Conservation (phyloP, 2,888 invertebrate genomes). For the Nematopogon swammerdamellus region DNA sequence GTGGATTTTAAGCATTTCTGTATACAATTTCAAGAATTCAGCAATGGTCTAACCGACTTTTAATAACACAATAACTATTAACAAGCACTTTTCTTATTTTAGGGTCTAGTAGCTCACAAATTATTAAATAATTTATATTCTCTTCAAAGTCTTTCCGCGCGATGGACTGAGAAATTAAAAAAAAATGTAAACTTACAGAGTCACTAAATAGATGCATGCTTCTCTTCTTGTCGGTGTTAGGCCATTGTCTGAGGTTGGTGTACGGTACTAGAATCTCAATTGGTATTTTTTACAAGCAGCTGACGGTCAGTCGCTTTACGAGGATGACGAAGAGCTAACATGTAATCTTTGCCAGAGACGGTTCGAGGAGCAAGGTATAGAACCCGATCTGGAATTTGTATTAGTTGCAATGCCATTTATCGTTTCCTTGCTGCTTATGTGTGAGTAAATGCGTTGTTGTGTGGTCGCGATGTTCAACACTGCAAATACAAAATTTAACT, state of each 20-base stretch:
- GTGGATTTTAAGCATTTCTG: not conserved
- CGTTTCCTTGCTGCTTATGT: conserved; percentile 47
- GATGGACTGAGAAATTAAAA: no score
- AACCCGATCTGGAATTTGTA: conserved; percentile 11
- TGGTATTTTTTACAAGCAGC: conserved; percentile 58
- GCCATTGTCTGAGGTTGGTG: not conserved
- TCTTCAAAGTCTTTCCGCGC: no score
- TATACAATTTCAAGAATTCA: no score
- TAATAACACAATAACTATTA: no score
- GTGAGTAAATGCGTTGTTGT: conserved; percentile 56
- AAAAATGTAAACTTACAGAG: no score
- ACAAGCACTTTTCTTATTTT: no score
- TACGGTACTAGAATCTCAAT: not conserved
- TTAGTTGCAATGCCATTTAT: conserved; percentile 30
- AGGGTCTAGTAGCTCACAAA: no score
- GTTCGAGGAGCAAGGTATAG: conserved; percentile 74
- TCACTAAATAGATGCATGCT: no score
- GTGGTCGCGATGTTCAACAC: conserved; percentile 13
- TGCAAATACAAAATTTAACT: not conserved
- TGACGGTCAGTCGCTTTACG: conserved; percentile 60
- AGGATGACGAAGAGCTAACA: conserved; percentile 65
- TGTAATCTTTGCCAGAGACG: conserved; percentile 76
- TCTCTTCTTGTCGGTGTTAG: not conserved
- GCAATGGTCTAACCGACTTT: not conserved
- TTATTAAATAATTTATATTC: no score